These are phyloP conservation scores for Lasius platythorax DNA, from an alignment of 2,888 invertebrate genomes.

Conservation along the genomic window DNA sequence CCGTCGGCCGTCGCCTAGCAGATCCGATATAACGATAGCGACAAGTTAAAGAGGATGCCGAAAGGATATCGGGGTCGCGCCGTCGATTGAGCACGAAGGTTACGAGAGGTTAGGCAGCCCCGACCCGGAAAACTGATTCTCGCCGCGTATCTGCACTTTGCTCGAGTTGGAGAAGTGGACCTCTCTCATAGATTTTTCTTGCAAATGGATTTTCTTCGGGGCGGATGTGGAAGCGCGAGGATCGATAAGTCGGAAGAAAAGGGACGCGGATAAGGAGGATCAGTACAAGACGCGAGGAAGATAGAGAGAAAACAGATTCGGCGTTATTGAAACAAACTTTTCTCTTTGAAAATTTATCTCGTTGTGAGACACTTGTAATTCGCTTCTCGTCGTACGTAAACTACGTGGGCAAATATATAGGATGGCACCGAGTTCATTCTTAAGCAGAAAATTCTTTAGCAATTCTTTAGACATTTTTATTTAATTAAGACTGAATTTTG, in stretches of 20 bases:
- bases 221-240: conserved; percentile 47
- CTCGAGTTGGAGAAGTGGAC: conserved; percentile 56
- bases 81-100: conserved; percentile 68
- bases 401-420: background rate
- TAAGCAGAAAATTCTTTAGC: background rate
- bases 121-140: conserved; percentile 70
- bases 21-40: conserved; percentile 66
- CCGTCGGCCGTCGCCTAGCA: conserved; percentile 34
- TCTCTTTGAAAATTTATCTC: conserved; percentile 25
- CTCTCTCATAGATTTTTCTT: conserved; percentile 65
- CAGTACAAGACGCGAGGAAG: conserved; percentile 17
- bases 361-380: background rate
- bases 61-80: conserved; percentile 65
- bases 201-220: conserved; percentile 56
- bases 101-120: conserved; percentile 57
- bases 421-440: background rate
- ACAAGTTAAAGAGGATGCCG: conserved; percentile 69
- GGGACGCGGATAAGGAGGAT: conserved; percentile 21
- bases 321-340: conserved; percentile 50
- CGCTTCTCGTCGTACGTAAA: background rate
- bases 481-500: background rate
- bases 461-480: background rate
- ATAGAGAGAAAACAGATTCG: conserved; percentile 7
- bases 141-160: conserved; percentile 50
- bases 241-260: conserved; percentile 60